These are phyloP conservation scores for Scolopax rusticola DNA, from an alignment of 2,797 vertebrate species.

Conservation along the genomic window DNA sequence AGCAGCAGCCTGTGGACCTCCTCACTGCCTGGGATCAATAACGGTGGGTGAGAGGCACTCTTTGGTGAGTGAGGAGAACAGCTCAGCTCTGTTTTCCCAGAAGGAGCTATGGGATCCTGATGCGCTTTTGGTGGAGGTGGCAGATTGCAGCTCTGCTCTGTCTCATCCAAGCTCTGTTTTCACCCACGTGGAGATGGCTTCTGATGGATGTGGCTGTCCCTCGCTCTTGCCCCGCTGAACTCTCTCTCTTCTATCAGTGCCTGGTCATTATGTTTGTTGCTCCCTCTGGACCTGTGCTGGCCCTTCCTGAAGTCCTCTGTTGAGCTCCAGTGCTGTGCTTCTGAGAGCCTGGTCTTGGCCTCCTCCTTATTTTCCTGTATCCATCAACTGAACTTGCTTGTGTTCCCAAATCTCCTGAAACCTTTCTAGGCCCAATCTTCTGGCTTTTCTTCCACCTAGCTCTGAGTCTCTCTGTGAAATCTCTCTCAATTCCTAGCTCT, in stretches of 20 bases:
- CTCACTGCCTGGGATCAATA: conserved; percentile 81
- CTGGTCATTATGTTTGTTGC: neutral
- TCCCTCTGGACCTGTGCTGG: neutral
- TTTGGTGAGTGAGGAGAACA: neutral
- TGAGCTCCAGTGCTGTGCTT: neutral
- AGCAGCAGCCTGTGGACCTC: conserved; percentile 80
- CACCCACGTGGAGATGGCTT: neutral
- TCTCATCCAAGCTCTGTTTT: neutral
- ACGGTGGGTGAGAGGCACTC: conserved; percentile 77
- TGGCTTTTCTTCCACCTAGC: neutral
- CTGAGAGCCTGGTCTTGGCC: neutral
- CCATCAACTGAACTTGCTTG: neutral
- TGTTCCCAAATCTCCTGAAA: neutral
- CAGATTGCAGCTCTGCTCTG: neutral
- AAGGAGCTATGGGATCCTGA: neutral
- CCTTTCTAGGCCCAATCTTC: neutral
- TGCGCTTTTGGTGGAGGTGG: neutral
- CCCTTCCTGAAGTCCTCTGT: neutral
- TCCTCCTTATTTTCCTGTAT: neutral
- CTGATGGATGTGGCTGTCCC: neutral
- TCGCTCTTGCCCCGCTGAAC: neutral
- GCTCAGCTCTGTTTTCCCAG: neutral
- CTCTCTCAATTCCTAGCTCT: neutral
- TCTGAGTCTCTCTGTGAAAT: neutral
- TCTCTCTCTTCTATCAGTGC: neutral